phyloP scores from a whole-genome alignment of 2,888 invertebrate genomes.

The Drosophila yooni region DNA sequence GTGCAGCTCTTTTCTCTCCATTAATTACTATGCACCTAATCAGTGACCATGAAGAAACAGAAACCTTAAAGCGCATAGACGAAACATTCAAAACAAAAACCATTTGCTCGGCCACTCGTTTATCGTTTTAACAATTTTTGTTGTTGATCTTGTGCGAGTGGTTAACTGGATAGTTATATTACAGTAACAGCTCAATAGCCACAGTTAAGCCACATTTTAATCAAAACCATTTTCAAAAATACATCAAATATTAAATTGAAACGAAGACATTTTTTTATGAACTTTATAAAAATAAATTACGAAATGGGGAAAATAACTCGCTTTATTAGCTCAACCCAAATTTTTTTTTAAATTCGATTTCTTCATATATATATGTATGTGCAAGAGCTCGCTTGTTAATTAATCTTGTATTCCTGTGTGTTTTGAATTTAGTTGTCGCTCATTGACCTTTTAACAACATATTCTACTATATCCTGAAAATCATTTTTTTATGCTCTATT shows the following conservation, averaged over 20 bases:
- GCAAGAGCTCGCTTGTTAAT: neutral
- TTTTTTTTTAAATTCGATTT: neutral
- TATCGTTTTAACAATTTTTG: neutral
- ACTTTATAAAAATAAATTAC: neutral
- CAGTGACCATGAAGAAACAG: constrained; percentile 75
- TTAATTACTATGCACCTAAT: constrained; percentile 75
- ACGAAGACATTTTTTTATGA: neutral
- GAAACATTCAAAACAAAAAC: constrained; percentile 22
- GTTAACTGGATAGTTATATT: constrained; percentile 11
- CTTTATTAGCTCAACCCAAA: neutral
- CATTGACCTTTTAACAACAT: neutral
- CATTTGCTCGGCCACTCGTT: constrained; percentile 24
- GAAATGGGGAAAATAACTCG: neutral
- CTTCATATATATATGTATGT: neutral
- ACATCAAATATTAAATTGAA: neutral
- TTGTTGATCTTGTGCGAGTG: constrained; percentile 15
- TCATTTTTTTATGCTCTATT: no score
- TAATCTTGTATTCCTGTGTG: neutral
- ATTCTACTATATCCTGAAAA: neutral
- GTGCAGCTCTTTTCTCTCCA: constrained; percentile 42
- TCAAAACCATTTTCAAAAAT: neutral
- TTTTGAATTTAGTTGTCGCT: neutral
- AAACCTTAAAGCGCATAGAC: constrained; percentile 52
- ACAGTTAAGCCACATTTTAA: neutral
- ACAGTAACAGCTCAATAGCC: neutral